These are phyloP conservation scores for Myopa testacea DNA, from an alignment of 2,888 invertebrate genomes.

Conservation along the genomic window DNA sequence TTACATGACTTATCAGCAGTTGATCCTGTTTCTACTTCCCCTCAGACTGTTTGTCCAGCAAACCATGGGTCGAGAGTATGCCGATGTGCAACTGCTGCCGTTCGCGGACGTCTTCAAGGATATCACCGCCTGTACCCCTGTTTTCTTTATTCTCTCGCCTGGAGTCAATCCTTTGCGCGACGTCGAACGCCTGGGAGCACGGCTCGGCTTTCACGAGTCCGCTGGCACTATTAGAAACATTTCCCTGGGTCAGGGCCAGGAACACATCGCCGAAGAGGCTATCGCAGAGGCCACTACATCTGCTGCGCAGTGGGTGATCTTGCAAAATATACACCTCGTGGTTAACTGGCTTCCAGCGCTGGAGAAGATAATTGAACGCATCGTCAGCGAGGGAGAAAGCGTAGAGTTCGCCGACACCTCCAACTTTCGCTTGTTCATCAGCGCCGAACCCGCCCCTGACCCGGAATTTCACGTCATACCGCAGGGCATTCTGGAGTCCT, in stretches of 20 bases:
- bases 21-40: background rate
- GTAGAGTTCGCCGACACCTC: slow-evolving; percentile 45
- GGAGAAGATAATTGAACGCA: slow-evolving; percentile 92
- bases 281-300: slow-evolving; percentile 79
- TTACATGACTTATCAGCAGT: background rate
- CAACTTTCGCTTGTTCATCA: slow-evolving; percentile 80
- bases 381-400: slow-evolving; percentile 72
- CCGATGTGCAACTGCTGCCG: slow-evolving; percentile 80
- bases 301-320: slow-evolving; percentile 90
- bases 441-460: slow-evolving; percentile 87
- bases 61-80: slow-evolving; percentile 84
- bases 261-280: slow-evolving; percentile 88
- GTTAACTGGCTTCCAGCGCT: slow-evolving; percentile 87
- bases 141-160: slow-evolving; percentile 94
- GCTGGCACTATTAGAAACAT: slow-evolving; percentile 90
- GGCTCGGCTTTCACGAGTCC: slow-evolving; percentile 82
- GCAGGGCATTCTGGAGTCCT: slow-evolving; percentile 91
- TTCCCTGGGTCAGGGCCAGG: slow-evolving; percentile 95
- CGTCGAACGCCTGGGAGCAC: slow-evolving; percentile 86
- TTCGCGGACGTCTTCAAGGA: slow-evolving; percentile 89
- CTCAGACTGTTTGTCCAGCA: slow-evolving; percentile 82
- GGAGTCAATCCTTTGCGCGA: slow-evolving; percentile 88
- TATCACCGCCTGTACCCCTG: slow-evolving; percentile 84
- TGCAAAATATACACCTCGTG: slow-evolving; percentile 94
- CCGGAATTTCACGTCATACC: slow-evolving; percentile 77